Base-by-base conservation (phyloP, 1,140 invertebrate species). In the Battus philenor region DNA sequence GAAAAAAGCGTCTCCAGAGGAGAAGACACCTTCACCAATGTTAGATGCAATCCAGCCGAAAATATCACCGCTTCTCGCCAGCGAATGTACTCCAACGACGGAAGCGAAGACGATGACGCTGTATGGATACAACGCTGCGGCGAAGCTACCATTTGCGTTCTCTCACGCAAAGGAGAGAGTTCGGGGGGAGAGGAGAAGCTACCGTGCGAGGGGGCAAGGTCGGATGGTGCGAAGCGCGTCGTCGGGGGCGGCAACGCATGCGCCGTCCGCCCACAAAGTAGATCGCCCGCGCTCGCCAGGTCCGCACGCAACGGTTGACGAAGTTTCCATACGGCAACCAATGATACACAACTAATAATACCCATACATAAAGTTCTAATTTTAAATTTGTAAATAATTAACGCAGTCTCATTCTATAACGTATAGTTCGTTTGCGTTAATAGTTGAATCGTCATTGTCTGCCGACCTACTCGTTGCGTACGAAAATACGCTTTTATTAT, bases 121-220 rank as follows among this genome's bases (percentile, higher is more conserved):
- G 57, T 83, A 83, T 53, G 78, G 68, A 27, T 86, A 87, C 71
- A 87, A 87, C 53, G 85, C 85, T 32, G 85, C 85, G 2, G 85
- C 85, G 12, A 72, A 73, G 49, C 70, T 87, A 17, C 85, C 85
- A 20, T 87, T 83, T 54, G 78, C 81, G 55, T 87, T 87, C 60
- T 79, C 74, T 2, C 81, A 84, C 60, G 68, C 76, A 10, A 43
- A 48, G 9, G 66, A 44, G 41, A 32, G 59, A 12, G 54, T 17
- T 34, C 6, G 56, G 15, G 36, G 50, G 5, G 62, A 63, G 59
- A 34, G 63, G 44, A 44, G 60, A 31, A 59, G 57, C 26, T 53
- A 63, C 55, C 62, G 71, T 30, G 50, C 44, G 47, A 57, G 53
- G 38, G 29, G 36, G 27, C 16, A 66, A 77, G 76, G 76, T 77